Evolutionary conservation across 2,888 invertebrate species (phyloP), one percentile per base, ranked within the genome.

Genomic region (Hemithea aestivaria): DNA sequence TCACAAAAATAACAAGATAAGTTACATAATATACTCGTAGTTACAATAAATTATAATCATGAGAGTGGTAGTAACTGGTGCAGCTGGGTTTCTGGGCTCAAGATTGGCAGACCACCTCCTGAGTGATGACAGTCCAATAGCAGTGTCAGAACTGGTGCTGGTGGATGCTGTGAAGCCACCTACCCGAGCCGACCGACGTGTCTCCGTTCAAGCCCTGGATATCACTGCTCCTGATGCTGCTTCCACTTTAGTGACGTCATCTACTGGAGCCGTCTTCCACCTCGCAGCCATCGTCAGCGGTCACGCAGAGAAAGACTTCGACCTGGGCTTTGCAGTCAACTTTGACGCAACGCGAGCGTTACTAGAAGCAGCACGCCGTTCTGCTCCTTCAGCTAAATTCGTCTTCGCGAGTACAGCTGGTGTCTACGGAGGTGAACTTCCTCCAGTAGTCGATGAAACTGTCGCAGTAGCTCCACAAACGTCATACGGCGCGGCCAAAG

Each of bases 261-360:
- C 59, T 9, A 58, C 62, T 23, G 64, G 66, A 34, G 59, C 73
- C 6, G 30, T 83, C 8, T 76, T 81, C 45, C 85, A 85, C 41
- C 61, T 85, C 1, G 84, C 84, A 1, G 84, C 85, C 9, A 56
- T 79, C 6, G 82, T 85, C 12, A 84, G 83, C 40, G 84, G 85
- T 0, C 69, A 70, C 27, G 79, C 84, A 6, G 85, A 85, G 59
- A 56, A 52, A 0, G 74, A 84, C 41, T 78, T 83, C 36, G 79
- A 84, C 6, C 60, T 76, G 2, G 85, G 84, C 1, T 43, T 81
- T 29, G 62, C 61, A 34, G 75, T 77, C 2, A 85, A 85, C 47
- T 56, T 84, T 7, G 83, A 85, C 43, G 77, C 66, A 1, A 83
- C 84, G 6, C 62, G 83, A 9, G 57, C 66, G 1, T 63, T 85